Evolutionary conservation across 1,140 invertebrate genomes (phyloP).

Genomic region (Zaprionus capensis): DNA sequence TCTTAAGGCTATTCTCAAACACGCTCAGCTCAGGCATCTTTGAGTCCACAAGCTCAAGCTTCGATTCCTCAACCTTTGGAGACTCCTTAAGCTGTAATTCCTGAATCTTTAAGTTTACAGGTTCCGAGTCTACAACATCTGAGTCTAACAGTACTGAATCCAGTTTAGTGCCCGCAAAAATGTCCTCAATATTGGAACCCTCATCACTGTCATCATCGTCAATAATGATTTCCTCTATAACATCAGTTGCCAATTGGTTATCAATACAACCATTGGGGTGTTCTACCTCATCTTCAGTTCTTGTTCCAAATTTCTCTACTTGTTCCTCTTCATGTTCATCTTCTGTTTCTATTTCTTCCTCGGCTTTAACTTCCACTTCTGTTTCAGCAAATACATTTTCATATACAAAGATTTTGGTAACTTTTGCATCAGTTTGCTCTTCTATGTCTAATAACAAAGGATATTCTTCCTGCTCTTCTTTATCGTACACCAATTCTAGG

Average conservation of each 20-base stretch:
- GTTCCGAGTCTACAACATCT: not conserved
- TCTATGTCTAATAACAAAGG: not conserved
- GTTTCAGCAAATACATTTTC: not conserved
- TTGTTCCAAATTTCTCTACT: not conserved
- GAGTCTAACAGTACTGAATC: slow-evolving; percentile 10
- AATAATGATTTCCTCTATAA: not conserved
- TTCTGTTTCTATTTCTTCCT: not conserved
- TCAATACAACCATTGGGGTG: not conserved
- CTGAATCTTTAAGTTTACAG: too few species aligned
- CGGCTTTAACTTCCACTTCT: not conserved
- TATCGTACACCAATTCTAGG: not conserved
- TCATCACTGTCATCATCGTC: not conserved
- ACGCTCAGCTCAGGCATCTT: slow-evolving; percentile 37
- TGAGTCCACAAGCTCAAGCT: not conserved
- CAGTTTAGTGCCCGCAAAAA: slow-evolving; percentile 1
- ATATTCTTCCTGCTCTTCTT: not conserved
- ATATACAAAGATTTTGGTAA: slow-evolving; percentile 23
- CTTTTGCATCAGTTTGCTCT: not conserved
- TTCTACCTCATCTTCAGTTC: not conserved
- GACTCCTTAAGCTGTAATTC: too few species aligned
- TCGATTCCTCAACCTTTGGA: too few species aligned
- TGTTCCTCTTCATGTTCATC: too few species aligned
- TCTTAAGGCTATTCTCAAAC: slow-evolving; percentile 63
- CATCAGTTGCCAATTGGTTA: not conserved
- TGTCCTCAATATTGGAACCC: not conserved